Conservation (phyloP, 2,113 vertebrate species). For the Seriola rivoliana region DNA sequence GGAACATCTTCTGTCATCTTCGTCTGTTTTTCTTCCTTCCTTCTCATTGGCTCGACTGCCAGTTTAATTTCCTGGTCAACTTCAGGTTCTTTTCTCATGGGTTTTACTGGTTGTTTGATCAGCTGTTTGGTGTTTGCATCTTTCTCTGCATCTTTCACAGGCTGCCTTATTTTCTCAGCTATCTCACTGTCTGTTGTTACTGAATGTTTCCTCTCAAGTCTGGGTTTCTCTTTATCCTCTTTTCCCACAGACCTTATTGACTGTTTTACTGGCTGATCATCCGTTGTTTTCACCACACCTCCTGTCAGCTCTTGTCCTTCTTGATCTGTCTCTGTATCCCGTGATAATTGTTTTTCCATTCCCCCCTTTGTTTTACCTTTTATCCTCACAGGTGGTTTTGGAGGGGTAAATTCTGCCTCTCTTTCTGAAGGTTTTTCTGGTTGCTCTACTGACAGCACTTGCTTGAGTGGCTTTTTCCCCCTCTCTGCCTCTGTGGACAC, state of each 20-base stretch:
- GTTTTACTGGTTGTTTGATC: conserved; percentile 67
- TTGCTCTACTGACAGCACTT: conserved; percentile 4
- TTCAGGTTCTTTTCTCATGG: conserved; percentile 65
- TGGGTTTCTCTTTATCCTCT: conserved; percentile 47
- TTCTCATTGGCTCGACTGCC: conserved; percentile 80
- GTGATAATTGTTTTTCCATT: conserved; percentile 63
- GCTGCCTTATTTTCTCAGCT: conserved; percentile 21
- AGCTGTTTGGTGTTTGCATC: conserved; percentile 3
- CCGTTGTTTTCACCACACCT: conserved; percentile 2
- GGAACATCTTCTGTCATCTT: conserved; percentile 56
- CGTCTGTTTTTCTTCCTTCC: conserved; percentile 76
- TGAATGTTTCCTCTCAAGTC: conserved; percentile 31
- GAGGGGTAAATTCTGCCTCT: conserved; percentile 16
- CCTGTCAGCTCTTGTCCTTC: conserved; percentile 42
- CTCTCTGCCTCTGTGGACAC: conserved; percentile 6
- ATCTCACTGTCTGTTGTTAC: conserved; percentile 19
- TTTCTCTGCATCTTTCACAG: conserved; percentile 23
- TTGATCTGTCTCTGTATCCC: conserved; percentile 71
- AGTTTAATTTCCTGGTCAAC: conserved; percentile 44
- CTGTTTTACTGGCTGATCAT: conserved; percentile 7
- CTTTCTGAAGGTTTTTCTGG: conserved; percentile 14
- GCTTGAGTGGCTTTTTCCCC: background rate
- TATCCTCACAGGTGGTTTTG: conserved; percentile 70
- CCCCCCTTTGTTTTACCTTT: conserved; percentile 62
- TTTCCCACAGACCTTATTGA: conserved; percentile 17